Conservation (phyloP, 2,888 invertebrate species). For the Eupithecia tripunctaria region DNA sequence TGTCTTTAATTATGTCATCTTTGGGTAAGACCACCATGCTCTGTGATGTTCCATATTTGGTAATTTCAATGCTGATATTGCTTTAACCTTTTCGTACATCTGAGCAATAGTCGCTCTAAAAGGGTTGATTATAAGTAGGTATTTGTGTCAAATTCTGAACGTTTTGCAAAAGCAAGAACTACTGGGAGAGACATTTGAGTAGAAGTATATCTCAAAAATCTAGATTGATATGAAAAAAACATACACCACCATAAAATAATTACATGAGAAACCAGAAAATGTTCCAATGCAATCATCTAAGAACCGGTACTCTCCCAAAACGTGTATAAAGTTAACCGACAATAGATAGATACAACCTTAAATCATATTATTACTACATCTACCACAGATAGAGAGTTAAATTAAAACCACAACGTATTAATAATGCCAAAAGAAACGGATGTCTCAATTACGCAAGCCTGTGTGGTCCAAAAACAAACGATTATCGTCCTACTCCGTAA, state of each 20-base stretch:
- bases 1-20: conserved; percentile 9
- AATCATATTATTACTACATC: conserved; percentile 48
- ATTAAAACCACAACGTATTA: conserved; percentile 59
- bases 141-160: neutral
- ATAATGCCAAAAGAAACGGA: conserved; percentile 64
- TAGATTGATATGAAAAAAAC: neutral
- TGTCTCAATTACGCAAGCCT: conserved; percentile 77
- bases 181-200: neutral
- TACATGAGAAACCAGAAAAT: neutral
- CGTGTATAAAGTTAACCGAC: conserved; percentile 15
- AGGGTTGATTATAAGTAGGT: neutral
- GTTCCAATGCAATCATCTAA: neutral
- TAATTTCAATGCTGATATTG: neutral
- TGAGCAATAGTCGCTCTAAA: neutral
- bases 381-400: conserved; percentile 50
- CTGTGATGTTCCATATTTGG: neutral
- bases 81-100: neutral
- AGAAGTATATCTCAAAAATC: neutral
- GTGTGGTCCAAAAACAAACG: conserved; percentile 75
- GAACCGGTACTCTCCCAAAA: conserved; percentile 7
- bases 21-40: conserved; percentile 10
- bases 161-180: neutral
- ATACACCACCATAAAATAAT: neutral
- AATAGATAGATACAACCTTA: conserved; percentile 44
- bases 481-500: conserved; percentile 68